Evolutionary conservation across 2,888 invertebrate genomes (phyloP).

Genomic region (Mechanitis mazaeus): DNA sequence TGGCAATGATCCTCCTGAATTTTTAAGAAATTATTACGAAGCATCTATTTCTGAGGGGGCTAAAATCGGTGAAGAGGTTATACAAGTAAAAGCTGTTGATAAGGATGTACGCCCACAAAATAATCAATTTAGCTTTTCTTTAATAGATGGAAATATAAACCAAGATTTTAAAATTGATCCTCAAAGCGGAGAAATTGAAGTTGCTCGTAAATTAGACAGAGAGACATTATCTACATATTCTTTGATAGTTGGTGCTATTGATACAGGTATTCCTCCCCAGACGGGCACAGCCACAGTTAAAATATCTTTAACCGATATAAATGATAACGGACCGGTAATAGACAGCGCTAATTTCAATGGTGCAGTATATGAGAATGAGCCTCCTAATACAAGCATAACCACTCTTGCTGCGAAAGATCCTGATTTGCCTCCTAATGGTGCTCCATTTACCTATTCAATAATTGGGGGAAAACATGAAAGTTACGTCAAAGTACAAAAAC

Average conservation of each 20-base stretch:
- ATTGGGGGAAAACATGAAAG: conserved; percentile 87
- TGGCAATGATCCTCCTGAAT: conserved; percentile 97
- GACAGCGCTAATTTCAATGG: conserved; percentile 83
- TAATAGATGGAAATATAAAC: conserved; percentile 88
- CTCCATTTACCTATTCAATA: conserved; percentile 89
- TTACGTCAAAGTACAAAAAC: conserved; percentile 85
- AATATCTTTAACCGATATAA: conserved; percentile 89
- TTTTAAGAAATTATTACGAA: conserved; percentile 86
- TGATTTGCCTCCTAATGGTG: conserved; percentile 92
- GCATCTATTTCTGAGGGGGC: conserved; percentile 89
- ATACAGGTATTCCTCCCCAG: conserved; percentile 91
- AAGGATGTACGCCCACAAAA: conserved; percentile 94
- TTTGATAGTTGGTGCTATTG: conserved; percentile 89
- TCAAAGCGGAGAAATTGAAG: conserved; percentile 88
- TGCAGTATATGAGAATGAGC: conserved; percentile 90
- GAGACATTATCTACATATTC: conserved; percentile 86
- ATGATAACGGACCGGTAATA: conserved; percentile 94
- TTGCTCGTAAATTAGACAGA: conserved; percentile 85
- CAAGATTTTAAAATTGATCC: conserved; percentile 93
- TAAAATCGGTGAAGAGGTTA: conserved; percentile 82
- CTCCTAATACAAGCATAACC: conserved; percentile 87
- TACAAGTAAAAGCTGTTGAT: conserved; percentile 90
- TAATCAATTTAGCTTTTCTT: conserved; percentile 93
- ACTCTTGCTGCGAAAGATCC: conserved; percentile 92
- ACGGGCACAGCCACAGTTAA: conserved; percentile 92